Base-by-base conservation (phyloP, 2,113 vertebrate genomes). In the Zapus hudsonius region DNA sequence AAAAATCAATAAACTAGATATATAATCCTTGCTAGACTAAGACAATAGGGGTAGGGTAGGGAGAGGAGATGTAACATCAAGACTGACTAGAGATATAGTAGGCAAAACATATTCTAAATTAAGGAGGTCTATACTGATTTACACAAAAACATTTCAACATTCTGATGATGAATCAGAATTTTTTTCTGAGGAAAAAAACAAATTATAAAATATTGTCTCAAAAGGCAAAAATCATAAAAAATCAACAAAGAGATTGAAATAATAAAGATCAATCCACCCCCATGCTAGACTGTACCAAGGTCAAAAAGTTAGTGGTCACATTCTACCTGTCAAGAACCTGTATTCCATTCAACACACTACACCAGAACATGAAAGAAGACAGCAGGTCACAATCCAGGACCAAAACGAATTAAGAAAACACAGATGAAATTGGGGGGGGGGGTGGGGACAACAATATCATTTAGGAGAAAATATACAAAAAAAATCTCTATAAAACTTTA, bases 391-490 rank as follows among this genome's bases (percentile, higher is more conserved):
- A 93, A 75, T 23, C 38, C 61, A 63, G 4, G 55, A 75, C 66
- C 44, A 83, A 80, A 80, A 76, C 22, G 11, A 2, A 44, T 72
- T 7, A 36, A 75, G 72, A 81, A 92, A 94, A 84, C 12, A 67
- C 7, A 67, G 52, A 61, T 69, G 20, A 91, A 84, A 59, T 40
- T 61, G 25, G 23, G 6, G 4, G 29, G 80, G 42, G 44, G 11
- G 20, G 66, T n/a, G n/a, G 52, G 16, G 52, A 52, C 52, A 52
- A 87, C 42, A 44, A 15, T 66, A 63, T n/a, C 13, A 66, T 19
- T 92, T 63, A 83, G 47, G 36, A 82, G 25, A 36, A 84, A 87
- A 75, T 9, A 84, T 29, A 70, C 11, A 92, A 90, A 89, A 90
- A 89, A 92, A 61, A 27, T 22, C 75, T 47, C 66, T 44, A 15